Evolutionary conservation across 1,140 invertebrate genomes (phyloP), one percentile per base, ranked within the genome.

Genomic region (Pararge aegeria): DNA sequence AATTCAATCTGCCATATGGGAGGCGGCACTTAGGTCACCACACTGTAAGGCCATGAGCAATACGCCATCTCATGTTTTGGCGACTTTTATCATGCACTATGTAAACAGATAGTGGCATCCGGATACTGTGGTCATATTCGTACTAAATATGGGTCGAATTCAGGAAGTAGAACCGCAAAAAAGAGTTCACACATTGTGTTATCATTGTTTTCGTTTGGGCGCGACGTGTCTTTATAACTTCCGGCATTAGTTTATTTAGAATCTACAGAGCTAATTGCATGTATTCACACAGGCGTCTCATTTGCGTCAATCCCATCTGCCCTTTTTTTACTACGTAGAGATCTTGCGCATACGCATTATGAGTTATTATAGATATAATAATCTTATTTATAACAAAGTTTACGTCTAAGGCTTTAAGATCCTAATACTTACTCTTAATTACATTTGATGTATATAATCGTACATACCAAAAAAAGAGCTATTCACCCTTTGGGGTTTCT

Each of bases 121-220:
- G 78, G 73, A 65, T 55, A 66, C 64, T 52, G 73, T 57, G 60
- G 62, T 68, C 50, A 66, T 44, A 62, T 53, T 42, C 38, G 38
- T 42, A 42, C 38, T 9, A 18, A 66, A 79, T 73, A 63, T 85
- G 64, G 84, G 80, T 83, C 79, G 78, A 64, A 70, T 55, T 70
- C 75, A 79, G 81, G 82, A 87, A 85, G 71, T 75, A 70, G 70
- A 87, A 82, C 82, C 82, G 75, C 82, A 78, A 78, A 77, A 70
- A 66, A 65, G 64, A 66, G 68, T 78, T 68, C 66, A 69, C 76
- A 70, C 62, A 64, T 64, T 38, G 51, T 65, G 57, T 66, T 66
- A 70, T 61, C 40, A 42, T 24, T 57, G 30, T 34, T 34, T 34
- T 7, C 30, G 15, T 58, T 44, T 51, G 10, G 52, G 13, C 30